phyloP scores from a whole-genome alignment of 2,888 invertebrate species.

The Apodemia mormo region DNA sequence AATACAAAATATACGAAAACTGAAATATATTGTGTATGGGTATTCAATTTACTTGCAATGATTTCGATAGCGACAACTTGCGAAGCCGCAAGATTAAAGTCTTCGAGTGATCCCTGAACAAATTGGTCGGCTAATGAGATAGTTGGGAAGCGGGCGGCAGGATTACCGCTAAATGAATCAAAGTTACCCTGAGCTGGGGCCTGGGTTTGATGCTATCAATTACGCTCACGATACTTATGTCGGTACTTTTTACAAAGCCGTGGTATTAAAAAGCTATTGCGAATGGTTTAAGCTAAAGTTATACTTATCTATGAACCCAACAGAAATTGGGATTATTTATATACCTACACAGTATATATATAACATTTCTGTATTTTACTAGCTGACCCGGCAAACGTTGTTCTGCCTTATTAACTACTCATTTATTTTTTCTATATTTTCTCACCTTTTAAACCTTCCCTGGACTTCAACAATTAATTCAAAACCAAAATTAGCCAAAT shows the following conservation, averaged over 20 bases:
- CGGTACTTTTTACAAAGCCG: slow-evolving; percentile 19
- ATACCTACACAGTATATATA: too few species aligned
- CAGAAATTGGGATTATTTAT: not conserved
- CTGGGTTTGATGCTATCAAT: slow-evolving; percentile 51
- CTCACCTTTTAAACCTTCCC: too few species aligned
- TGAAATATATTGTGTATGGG: not conserved
- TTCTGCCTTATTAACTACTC: too few species aligned
- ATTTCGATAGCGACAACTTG: slow-evolving; percentile 41
- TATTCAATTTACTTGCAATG: slow-evolving; percentile 20
- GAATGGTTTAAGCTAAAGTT: not conserved
- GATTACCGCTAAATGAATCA: slow-evolving; percentile 71
- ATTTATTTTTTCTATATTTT: too few species aligned
- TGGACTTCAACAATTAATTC: too few species aligned
- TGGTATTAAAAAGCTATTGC: not conserved
- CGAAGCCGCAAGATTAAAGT: slow-evolving; percentile 65
- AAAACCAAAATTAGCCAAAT: too few species aligned
- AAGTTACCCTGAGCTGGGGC: slow-evolving; percentile 48
- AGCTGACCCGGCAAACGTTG: too few species aligned
- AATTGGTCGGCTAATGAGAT: slow-evolving; percentile 75
- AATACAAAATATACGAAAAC: too few species aligned
- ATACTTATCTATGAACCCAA: not conserved
- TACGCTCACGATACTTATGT: slow-evolving; percentile 42
- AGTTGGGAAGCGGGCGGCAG: slow-evolving; percentile 57
- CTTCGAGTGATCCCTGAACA: slow-evolving; percentile 63
- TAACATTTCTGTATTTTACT: too few species aligned